phyloP scores from a whole-genome alignment of 2,797 vertebrate genomes.

The Spinus olivaceus region DNA sequence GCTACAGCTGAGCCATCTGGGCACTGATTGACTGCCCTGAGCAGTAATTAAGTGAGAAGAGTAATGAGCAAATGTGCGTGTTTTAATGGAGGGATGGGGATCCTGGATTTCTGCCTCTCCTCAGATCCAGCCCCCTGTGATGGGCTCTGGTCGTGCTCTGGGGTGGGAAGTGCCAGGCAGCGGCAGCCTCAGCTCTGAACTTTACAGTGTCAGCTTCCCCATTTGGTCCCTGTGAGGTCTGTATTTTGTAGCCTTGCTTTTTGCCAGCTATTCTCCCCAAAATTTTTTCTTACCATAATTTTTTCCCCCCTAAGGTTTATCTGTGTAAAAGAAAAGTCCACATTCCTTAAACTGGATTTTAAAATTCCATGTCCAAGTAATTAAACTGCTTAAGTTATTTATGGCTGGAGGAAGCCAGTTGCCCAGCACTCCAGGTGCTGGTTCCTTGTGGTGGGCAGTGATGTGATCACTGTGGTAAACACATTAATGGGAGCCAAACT shows the following conservation, averaged over 20 bases:
- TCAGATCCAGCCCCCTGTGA: accelerated
- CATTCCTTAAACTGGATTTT: background rate
- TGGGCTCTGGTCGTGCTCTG: background rate
- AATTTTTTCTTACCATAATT: background rate
- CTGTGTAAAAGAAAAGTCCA: background rate
- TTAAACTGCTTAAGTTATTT: background rate
- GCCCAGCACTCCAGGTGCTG: background rate
- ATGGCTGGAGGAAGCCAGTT: background rate
- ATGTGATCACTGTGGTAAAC: background rate
- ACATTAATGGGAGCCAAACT: background rate
- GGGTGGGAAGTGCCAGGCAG: accelerated
- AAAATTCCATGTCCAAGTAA: background rate
- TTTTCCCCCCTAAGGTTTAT: background rate
- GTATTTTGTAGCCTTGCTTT: background rate
- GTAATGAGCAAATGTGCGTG: background rate
- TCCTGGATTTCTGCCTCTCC: background rate
- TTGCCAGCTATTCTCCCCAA: background rate
- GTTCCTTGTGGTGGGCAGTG: background rate
- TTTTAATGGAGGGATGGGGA: background rate
- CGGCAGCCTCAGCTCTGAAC: accelerated
- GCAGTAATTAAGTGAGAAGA: background rate
- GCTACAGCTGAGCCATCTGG: accelerated
- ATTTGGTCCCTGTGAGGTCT: background rate
- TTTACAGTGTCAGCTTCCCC: background rate
- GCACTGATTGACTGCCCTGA: background rate